Evolutionary conservation across 2,888 invertebrate species (phyloP).

Genomic region (Ceriagrion tenellum): DNA sequence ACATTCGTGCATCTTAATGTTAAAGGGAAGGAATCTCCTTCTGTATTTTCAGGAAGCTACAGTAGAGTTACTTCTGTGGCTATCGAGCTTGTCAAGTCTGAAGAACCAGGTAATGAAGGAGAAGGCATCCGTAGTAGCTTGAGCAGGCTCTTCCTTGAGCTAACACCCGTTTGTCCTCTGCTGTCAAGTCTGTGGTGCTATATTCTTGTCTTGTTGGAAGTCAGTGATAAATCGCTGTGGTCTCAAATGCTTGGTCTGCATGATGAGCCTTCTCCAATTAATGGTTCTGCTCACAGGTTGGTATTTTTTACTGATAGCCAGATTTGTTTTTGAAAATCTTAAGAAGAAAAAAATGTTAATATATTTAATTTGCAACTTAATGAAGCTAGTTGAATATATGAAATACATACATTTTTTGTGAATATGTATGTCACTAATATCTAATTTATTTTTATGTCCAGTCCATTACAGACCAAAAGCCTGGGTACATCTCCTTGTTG

Average conservation of each 20-base stretch:
- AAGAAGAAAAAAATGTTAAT: too few species aligned
- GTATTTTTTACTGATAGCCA: not conserved
- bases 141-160: conserved; percentile 81
- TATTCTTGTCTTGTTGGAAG: conserved; percentile 86
- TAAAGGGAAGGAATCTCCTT: not conserved
- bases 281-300: conserved; percentile 73
- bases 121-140: conserved; percentile 80
- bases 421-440: too few species aligned
- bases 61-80: conserved; percentile 81
- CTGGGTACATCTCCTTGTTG: conserved; percentile 72
- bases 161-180: conserved; percentile 82
- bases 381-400: too few species aligned
- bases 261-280: conserved; percentile 68
- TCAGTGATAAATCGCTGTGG: conserved; percentile 87
- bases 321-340: too few species aligned
- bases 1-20: too few species aligned
- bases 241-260: conserved; percentile 79
- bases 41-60: conserved; percentile 78
- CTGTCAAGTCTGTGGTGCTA: conserved; percentile 89
- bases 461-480: conserved; percentile 56
- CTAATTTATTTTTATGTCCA: not conserved
- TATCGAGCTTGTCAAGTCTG: conserved; percentile 78
- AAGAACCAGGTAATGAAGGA: conserved; percentile 76
- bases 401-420: too few species aligned
- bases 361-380: too few species aligned